Evolutionary conservation across 2,113 vertebrate genomes (phyloP).

Genomic region (Bos javanicus): DNA sequence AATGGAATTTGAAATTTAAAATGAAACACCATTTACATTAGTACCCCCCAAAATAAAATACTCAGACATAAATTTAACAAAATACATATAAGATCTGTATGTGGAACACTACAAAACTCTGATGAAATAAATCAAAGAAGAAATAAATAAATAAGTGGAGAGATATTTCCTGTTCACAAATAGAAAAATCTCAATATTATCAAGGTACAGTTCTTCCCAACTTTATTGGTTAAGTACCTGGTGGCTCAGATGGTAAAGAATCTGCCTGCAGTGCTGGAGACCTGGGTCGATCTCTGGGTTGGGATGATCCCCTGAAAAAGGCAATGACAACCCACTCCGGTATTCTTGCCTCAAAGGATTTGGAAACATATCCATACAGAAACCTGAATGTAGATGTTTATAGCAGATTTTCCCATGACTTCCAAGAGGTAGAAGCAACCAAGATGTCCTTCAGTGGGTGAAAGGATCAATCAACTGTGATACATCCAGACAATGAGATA

Average conservation of each 20-base stretch:
- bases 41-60: neutral
- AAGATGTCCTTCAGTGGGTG: neutral
- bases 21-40: neutral
- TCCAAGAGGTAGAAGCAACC: neutral
- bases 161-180: neutral
- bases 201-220: neutral
- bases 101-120: neutral
- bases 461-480: neutral
- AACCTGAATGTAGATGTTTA: neutral
- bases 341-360: neutral
- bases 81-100: neutral
- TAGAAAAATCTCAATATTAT: neutral
- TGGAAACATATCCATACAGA: neutral
- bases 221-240: neutral
- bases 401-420: neutral
- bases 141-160: neutral
- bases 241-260: neutral
- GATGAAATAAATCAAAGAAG: neutral
- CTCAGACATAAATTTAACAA: neutral
- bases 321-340: neutral
- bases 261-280: neutral
- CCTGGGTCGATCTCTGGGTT: neutral
- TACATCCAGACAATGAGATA: neutral
- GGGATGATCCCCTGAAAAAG: neutral
- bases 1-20: neutral